Percentiles rank a stretch among this genome's conserved stretches.
Evolutionary conservation across 2,113 vertebrate genomes (phyloP).

Genomic region (Hystrix cristata): DNA sequence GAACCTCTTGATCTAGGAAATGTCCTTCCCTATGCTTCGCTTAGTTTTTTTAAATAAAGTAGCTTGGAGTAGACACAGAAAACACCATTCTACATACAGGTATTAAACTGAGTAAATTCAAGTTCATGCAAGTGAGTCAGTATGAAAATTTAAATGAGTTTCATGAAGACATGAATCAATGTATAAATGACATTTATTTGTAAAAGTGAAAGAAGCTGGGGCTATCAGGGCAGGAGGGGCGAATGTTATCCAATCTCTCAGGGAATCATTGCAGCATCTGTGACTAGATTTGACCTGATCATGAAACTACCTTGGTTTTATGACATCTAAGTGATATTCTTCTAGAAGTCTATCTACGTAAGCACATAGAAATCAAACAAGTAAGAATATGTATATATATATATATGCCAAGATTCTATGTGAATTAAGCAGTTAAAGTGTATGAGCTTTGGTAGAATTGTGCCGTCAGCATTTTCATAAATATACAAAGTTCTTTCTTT

Average conservation of each 20-base stretch:
- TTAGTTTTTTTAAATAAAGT: slow-evolving; percentile 14
- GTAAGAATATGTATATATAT: slow-evolving; percentile 14
- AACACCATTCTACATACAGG: background rate
- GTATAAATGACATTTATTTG: background rate
- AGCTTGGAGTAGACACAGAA: slow-evolving; percentile 16
- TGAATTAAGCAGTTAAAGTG: slow-evolving; percentile 45
- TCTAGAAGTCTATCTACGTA: background rate
- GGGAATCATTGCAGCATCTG: background rate
- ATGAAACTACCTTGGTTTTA: background rate
- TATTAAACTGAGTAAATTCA: slow-evolving; percentile 1
- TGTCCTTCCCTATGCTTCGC: background rate
- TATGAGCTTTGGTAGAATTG: background rate
- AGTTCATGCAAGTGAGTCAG: background rate
- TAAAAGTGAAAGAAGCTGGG: background rate
- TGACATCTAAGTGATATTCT: background rate
- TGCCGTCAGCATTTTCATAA: slow-evolving; percentile 20
- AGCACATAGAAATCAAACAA: background rate
- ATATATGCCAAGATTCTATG: background rate
- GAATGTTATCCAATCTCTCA: background rate
- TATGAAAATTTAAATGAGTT: background rate
- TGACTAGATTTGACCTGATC: background rate
- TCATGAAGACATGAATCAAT: slow-evolving; percentile 19
- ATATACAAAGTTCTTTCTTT: background rate
- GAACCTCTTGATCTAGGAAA: background rate
- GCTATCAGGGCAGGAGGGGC: background rate